Evolutionary conservation across 2,113 vertebrate genomes (phyloP), one percentile per base, ranked within the genome.

Genomic region (Coreoperca whiteheadi): DNA sequence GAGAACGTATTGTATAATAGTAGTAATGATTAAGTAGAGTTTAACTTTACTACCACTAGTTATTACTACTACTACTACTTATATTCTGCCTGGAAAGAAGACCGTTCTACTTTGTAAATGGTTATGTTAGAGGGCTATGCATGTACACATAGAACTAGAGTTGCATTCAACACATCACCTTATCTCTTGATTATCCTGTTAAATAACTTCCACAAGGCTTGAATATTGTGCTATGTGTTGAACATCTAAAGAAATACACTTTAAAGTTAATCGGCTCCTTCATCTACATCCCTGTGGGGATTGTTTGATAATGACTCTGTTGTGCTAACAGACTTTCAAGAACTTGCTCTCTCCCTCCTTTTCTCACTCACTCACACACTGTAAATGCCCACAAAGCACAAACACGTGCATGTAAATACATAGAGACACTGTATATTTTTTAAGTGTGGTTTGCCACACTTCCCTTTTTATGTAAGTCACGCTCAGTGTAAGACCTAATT

Each of bases 231-330:
- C 68, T 57, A 15, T 70, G 23, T 77, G 61, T 79, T 69, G n/a
- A 78, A 84, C 68, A 57, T 78, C 63, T 71, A 60, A 64, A 86
- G 30, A 56, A n/a, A 79, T 53, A 85, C 37, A 56, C 61, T 80
- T 80, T 74, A 64, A 84, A 72, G 74, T 81, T 83, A 46, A 66
- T 66, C 74, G 66, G 60, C 63, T 57, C 70, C 37, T 85, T 79
- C 64, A 75, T 90, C 81, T 78, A 0, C 65, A 48, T 72, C 63
- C 75, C 79, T 50, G 70, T 59, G 77, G 74, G 74, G 79, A 43
- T 77, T 71, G 61, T 82, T 83, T 79, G 50, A 37, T 88, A 85
- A 87, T 76, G 68, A 84, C 70, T 71, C 32, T 39, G 25, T 32
- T 86, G 71, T 30, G 77, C 75, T 53, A 56, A 75, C 68, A 70